Evolutionary conservation across 2,797 vertebrate genomes (phyloP), one percentile per base, ranked within the genome.

Genomic region (Selene dorsalis): DNA sequence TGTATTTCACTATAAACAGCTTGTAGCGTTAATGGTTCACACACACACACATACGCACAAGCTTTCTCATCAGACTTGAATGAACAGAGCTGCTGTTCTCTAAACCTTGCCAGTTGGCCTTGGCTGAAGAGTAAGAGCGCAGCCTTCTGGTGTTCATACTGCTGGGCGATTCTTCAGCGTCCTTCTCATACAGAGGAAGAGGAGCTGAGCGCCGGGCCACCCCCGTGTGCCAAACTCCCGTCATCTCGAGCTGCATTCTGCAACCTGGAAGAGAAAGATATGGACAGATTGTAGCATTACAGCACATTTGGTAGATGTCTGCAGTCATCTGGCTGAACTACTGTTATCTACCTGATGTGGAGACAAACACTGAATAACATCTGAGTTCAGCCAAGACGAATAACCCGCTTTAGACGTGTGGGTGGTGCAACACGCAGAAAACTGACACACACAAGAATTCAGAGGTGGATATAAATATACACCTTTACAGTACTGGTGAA

Each of bases 201-300:
- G 56, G 78, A 73, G 86, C 75, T 57, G 71, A 78, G 55, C 2
- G 28, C 79, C 60, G 81, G 76, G 75, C 53, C 1, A 0, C 60
- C 48, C 28, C 56, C 24, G 2, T 4, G 50, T 56, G 79, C 84
- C 83, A 81, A 83, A 79, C 64, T 75, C 69, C 79, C 58, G 57
- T 85, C 82, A 22, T 28, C 82, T 77, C 87, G 4, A 7, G 70
- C 75, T 75, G 64, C 3, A 62, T 55, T 80, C 62, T 3, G 79
- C 72, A 75, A 87, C 67, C 89, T 90, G 79, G 59, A 90, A 84
- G 50, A 87, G 65, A 86, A 60, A 77, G 69, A 75, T 57, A 52
- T 4, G 28, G 28, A 67, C 53, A 71, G 63, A 73, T 83, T 61
- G 30, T 47, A 81, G 59, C 48, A 38, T 77, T 53, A 66, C 26